Evolutionary conservation across 2,113 vertebrate genomes (phyloP), one percentile per base, ranked within the genome.

Genomic region (Cacatua alba): DNA sequence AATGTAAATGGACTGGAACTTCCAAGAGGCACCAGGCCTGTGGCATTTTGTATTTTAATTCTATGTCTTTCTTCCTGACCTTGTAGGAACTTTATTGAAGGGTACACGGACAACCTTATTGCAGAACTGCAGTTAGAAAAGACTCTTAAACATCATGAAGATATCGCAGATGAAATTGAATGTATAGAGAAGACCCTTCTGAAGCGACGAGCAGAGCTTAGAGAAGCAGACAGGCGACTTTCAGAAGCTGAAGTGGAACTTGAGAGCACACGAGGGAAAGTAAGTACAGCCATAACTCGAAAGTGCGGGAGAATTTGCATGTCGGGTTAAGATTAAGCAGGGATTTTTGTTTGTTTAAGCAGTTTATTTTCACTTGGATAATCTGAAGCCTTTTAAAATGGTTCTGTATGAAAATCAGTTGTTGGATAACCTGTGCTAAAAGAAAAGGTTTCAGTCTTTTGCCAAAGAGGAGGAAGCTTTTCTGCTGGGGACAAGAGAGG

Each of bases 151-250:
- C 97, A 95, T 75, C 98, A 97, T 3, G 97, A 96, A 10, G 96
- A 97, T 43, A 91, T 98, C 46, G 88, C 95, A 59, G 97, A 97
- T 77, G 98, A 99, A 96, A 96, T 98, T 20, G 97, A 97, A 28
- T 98, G 98, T 90, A 52, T 98, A 55, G 99, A 99, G 96, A 98
- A 97, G 91, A 99, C 99, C 5, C 98, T 99, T 8, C 84, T 98
- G 85, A 99, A 98, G 62, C 98, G 99, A 21, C 90, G 98, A 72
- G 98, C 98, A 0, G 99, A 99, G 92, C 98, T 99, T 12, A 96
- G 99, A 43, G 98, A 99, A 79, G 98, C 99, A 0, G 98, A 99
- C 81, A 90, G 97, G 33, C 98, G 98, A 25, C 98, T 99, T 69
- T 87, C 98, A 9, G 98, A 99, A 93, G 98, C 98, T 17, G 98